These are phyloP conservation scores for Chrysolina haemoptera DNA, from an alignment of 2,888 invertebrate genomes.

Conservation along the genomic window DNA sequence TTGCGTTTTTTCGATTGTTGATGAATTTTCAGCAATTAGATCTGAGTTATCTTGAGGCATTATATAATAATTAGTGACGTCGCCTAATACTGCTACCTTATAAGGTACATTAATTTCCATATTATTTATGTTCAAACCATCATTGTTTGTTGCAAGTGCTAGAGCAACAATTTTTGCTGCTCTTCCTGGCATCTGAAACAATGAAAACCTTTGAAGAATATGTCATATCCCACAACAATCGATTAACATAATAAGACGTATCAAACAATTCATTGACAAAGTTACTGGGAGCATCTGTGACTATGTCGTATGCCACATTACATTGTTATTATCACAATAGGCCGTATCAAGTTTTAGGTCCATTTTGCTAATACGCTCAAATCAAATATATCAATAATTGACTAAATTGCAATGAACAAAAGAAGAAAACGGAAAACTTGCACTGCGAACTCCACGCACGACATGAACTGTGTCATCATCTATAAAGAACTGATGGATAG, in stretches of 20 bases:
- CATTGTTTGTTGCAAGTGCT: conserved; percentile 5
- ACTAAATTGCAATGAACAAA: not conserved
- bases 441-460: conserved; percentile 7
- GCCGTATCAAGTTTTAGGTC: not conserved
- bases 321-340: not conserved
- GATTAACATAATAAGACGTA: conserved; percentile 6
- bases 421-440: conserved; percentile 3
- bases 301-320: conserved; percentile 5
- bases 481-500: conserved; percentile 15
- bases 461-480: conserved; percentile 13
- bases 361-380: not conserved
- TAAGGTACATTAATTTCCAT: conserved; percentile 15
- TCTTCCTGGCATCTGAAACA: conserved; percentile 12
- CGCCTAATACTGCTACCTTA: conserved; percentile 4
- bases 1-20: not conserved
- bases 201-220: conserved; percentile 10
- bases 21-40: conserved; percentile 3
- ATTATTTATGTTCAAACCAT: conserved; percentile 15
- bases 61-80: conserved; percentile 5
- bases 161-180: conserved; percentile 13
- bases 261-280: conserved; percentile 2
- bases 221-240: conserved; percentile 13
- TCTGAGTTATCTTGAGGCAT: conserved; percentile 7
- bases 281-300: conserved; percentile 2
- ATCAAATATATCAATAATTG: not conserved